Base-by-base conservation (phyloP, 2,113 vertebrate genomes). In the Pardalotus punctatus region DNA sequence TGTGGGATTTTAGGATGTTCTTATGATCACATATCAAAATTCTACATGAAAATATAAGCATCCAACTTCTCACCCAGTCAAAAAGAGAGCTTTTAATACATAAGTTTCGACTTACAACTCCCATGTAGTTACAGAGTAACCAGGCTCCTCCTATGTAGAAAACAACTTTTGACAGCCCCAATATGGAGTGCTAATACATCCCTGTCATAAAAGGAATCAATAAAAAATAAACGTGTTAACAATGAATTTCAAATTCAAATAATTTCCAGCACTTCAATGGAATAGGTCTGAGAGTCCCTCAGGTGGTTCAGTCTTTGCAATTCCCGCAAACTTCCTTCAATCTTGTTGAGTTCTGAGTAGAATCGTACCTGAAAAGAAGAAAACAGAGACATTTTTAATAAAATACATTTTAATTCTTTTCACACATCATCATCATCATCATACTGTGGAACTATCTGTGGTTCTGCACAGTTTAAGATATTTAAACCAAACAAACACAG, bases 221-320 rank as follows among this genome's bases (percentile, higher is more conserved):
- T 95, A 94, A 91, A 97, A 96, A 95, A 90, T 81, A 83, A 47
- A 82, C 81, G 96, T 96, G 92, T 97, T 97, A 97, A 96, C 97
- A 96, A 96, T 43, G 81, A 20, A 67, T 51, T 92, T 86, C 12
- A 88, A 43, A 81, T 95, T 98, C 99, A 99, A 97, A 99, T 98
- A 72, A 99, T 97, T 96, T 99, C 98, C 70, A 99, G 97, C 56
- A 99, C 97, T 98, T 99, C 99, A 72, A 99, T 99, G 14, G 99
- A 99, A 96, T 99, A 99, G 58, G 98, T 97, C 76, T 97, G 98
- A 36, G 87, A 51, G 24, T 98, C 98, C 77, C 97, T 97, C 42
- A 98, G 96, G 62, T 84, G 90, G 60, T 98, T 96, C 66, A 98
- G 95, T 88, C 98, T 98, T 60, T 98, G 97, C 33, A 99, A 97